These are phyloP conservation scores for Sialia sialis DNA, from an alignment of 2,113 vertebrate genomes.

Conservation along the genomic window DNA sequence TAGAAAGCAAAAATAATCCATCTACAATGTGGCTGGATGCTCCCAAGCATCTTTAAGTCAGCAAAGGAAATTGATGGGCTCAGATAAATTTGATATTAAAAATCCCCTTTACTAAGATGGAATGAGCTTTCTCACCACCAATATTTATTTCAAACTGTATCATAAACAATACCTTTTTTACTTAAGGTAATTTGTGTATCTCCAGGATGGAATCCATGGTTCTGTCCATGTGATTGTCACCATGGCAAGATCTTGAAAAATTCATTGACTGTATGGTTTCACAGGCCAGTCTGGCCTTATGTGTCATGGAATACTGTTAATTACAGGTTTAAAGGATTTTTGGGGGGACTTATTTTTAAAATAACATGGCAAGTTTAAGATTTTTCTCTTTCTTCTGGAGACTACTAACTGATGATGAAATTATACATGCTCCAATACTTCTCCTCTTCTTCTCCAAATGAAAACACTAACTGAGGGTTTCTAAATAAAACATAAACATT, in stretches of 20 bases:
- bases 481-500: neutral
- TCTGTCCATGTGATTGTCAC: neutral
- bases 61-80: fast-evolving
- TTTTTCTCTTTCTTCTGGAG: neutral
- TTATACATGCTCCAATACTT: neutral
- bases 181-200: neutral
- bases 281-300: neutral
- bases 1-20: neutral
- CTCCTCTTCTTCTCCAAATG: neutral
- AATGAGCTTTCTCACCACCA: neutral
- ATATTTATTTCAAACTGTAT: neutral
- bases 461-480: neutral
- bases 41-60: neutral
- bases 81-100: neutral
- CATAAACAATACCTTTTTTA: neutral
- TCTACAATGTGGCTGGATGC: neutral
- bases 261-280: neutral
- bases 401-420: neutral
- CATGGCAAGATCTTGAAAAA: neutral
- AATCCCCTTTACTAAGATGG: neutral
- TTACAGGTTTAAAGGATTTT: neutral
- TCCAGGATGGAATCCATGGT: neutral
- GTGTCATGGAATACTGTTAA: neutral
- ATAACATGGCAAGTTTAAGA: neutral
- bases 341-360: neutral